Percentiles rank a stretch among this genome's conserved stretches.
Evolutionary conservation across 35 echinoderm and acorn worm genomes (phyloP).

Genomic region (Anneissia japonica): DNA sequence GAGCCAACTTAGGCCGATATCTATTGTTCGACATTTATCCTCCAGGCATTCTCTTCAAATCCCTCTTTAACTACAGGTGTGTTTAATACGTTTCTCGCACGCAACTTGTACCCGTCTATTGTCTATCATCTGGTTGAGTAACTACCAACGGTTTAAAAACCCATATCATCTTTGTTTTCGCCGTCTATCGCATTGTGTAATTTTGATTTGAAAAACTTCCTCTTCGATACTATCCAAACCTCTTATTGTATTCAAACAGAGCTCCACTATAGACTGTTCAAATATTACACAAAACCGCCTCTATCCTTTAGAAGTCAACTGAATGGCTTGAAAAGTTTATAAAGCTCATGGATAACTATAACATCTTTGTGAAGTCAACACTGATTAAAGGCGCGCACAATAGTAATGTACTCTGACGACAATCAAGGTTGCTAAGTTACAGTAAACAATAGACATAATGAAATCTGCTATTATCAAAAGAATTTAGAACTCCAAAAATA

Average conservation of each 20-base stretch:
- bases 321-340: not conserved
- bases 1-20: not conserved
- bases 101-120: not conserved
- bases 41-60: not conserved
- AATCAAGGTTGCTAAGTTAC: not conserved
- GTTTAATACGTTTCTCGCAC: conserved; percentile 1
- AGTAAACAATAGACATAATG: not conserved
- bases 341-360: not conserved
- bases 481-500: too few species aligned
- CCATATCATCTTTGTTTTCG: not conserved
- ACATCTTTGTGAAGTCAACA: not conserved
- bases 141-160: not conserved
- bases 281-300: not conserved
- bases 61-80: not conserved
- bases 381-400: not conserved
- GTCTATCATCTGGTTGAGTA: not conserved
- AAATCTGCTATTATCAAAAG: not conserved
- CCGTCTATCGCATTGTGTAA: not conserved
- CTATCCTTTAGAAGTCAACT: not conserved
- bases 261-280: not conserved
- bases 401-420: not conserved
- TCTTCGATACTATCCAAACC: not conserved
- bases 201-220: conserved; percentile 2
- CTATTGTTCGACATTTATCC: not conserved
- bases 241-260: not conserved